Evolutionary conservation across 2,113 vertebrate genomes (phyloP), one percentile per base, ranked within the genome.

Genomic region (Trichomycterus rosablanca): DNA sequence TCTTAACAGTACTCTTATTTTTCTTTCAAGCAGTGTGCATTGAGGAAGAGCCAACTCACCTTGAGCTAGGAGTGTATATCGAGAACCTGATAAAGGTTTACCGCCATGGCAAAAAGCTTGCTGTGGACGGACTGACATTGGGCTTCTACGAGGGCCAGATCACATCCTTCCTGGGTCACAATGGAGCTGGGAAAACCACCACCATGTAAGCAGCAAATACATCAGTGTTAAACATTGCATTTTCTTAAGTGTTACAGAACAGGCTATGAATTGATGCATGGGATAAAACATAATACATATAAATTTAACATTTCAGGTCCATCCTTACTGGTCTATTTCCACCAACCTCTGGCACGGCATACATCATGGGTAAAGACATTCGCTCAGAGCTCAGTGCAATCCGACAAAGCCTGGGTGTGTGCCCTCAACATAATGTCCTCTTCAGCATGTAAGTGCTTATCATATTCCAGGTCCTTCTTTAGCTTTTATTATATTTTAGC

Each of bases 131-230:
- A 22, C 87, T 99, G 48, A 91, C 92, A 0, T 82, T 99, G 5
- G 94, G 94, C 68, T 99, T 99, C 79, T 97, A 97, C 0, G 93
- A 99, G 77, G 94, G 93, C 39, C 96, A 99, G 59, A 99, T 99
- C 76, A 97, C 95, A 0, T 98, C 95, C 7, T 99, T 99, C 74
- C 76, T 99, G 66, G 96, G 96, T 46, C 96, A 98, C 79, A 99
- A 97, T 4, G 96, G 96, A 80, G 96, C 96, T 0, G 96, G 96
- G 7, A 99, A 99, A 78, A 99, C 96, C 16, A 99, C 96, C 14
- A 99, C 95, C 28, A 99, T 98, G 96, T 99, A 86, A 92, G 93
- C 14, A 65, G n/a, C n/a, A n/a, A n/a, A n/a, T n/a, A n/a, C n/a
- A n/a, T n/a, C n/a, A n/a, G n/a, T n/a, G n/a, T n/a, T n/a, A n/a